Evolutionary conservation across 1,140 invertebrate species (phyloP).

Genomic region (Lordiphosa stackelbergi): DNA sequence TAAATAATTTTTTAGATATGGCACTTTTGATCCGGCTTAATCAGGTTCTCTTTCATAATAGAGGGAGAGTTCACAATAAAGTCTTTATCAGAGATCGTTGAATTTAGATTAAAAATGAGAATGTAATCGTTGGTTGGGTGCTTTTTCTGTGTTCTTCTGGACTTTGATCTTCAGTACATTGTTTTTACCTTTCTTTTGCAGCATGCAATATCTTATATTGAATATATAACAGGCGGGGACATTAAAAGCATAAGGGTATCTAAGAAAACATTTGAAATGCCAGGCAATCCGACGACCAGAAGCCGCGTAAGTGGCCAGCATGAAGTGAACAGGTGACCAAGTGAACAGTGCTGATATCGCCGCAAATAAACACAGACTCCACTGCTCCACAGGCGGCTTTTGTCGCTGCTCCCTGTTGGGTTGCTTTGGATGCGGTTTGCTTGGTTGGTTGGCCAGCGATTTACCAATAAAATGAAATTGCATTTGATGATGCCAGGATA

Average conservation of each 20-base stretch:
- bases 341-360: constrained; percentile 46
- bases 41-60: too few species aligned
- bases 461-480: constrained; percentile 73
- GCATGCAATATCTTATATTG: too few species aligned
- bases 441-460: constrained; percentile 67
- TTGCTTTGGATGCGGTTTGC: constrained; percentile 47
- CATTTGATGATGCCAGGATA: constrained; percentile 70
- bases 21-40: too few species aligned
- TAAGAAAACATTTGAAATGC: constrained; percentile 34
- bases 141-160: too few species aligned
- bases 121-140: too few species aligned
- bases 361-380: constrained; percentile 52
- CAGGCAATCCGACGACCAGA: constrained; percentile 37
- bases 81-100: too few species aligned
- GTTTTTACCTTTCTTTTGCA: too few species aligned
- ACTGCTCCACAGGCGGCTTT: constrained; percentile 1
- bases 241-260: constrained; percentile 17
- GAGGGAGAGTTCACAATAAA: too few species aligned
- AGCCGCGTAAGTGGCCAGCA: constrained; percentile 34
- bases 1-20: too few species aligned
- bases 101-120: too few species aligned
- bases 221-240: too few species aligned
- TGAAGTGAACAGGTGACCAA: constrained; percentile 46
- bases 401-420: constrained; percentile 24
- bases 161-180: too few species aligned